These are phyloP conservation scores for Amazona vittata DNA, from an alignment of 2,113 vertebrate genomes.

Conservation along the genomic window DNA sequence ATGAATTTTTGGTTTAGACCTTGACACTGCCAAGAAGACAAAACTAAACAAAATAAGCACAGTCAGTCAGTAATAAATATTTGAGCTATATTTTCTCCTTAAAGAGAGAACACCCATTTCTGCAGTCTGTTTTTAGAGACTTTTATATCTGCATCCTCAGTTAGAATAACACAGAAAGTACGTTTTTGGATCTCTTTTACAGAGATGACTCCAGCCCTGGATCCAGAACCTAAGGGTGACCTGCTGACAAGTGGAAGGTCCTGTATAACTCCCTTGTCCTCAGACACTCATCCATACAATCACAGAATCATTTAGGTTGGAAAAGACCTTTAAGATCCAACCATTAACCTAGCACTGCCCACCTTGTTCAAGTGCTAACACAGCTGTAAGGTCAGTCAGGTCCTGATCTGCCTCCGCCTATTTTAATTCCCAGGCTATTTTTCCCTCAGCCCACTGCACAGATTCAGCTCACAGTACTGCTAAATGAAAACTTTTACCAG, in stretches of 20 bases:
- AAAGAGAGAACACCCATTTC: not conserved
- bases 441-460: not conserved
- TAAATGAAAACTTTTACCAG: not conserved
- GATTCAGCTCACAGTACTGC: not conserved
- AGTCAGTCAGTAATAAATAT: not conserved
- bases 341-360: not conserved
- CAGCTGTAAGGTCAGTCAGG: not conserved
- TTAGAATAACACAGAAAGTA: not conserved
- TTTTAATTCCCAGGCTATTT: not conserved
- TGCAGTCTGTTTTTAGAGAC: not conserved
- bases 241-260: not conserved
- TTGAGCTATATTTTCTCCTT: not conserved
- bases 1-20: not conserved
- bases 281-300: not conserved
- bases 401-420: not conserved
- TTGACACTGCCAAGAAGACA: not conserved
- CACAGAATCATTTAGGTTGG: not conserved
- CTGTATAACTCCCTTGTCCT: not conserved
- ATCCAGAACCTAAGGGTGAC: not conserved
- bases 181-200: not conserved
- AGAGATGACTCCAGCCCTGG: not conserved
- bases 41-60: not conserved
- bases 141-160: not conserved
- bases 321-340: not conserved
- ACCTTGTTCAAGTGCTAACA: not conserved